Evolutionary conservation across 1,140 invertebrate species (phyloP).

Genomic region (Antheraea mylitta): DNA sequence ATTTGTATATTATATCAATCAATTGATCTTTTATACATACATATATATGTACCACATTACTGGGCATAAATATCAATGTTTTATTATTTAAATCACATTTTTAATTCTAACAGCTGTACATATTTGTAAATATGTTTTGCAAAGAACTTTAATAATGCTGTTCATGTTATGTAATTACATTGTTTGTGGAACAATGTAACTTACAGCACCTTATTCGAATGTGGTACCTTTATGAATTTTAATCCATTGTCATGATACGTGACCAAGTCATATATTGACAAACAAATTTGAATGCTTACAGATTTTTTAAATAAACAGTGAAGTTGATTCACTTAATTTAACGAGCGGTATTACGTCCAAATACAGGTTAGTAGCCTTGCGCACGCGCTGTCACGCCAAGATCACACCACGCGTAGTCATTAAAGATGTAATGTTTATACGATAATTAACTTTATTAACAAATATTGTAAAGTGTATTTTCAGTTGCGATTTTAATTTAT

Average conservation of each 20-base stretch:
- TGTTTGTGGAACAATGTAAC: background rate
- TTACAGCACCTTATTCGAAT: background rate
- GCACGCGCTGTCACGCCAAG: conserved; percentile 57
- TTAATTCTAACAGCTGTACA: too few relatives aligned
- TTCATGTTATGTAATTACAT: background rate
- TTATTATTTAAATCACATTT: too few relatives aligned
- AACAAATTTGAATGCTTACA: background rate
- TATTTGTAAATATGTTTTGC: too few relatives aligned
- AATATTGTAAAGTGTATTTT: background rate
- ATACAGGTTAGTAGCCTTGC: conserved; percentile 51
- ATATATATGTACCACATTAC: too few relatives aligned
- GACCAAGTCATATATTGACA: background rate
- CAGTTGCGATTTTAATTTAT: too few relatives aligned
- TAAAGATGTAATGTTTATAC: background rate
- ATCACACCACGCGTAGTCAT: conserved; percentile 11
- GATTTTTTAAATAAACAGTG: conserved; percentile 6
- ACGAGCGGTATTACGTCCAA: conserved; percentile 7
- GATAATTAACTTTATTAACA: background rate
- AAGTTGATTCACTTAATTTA: background rate
- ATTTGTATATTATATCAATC: too few relatives aligned
- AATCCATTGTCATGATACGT: background rate
- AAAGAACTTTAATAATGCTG: too few relatives aligned
- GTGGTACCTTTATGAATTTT: too few relatives aligned
- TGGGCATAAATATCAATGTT: too few relatives aligned
- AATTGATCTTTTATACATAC: too few relatives aligned